These are phyloP conservation scores for Melieria picta DNA, from an alignment of 2,888 invertebrate genomes.

Conservation along the genomic window DNA sequence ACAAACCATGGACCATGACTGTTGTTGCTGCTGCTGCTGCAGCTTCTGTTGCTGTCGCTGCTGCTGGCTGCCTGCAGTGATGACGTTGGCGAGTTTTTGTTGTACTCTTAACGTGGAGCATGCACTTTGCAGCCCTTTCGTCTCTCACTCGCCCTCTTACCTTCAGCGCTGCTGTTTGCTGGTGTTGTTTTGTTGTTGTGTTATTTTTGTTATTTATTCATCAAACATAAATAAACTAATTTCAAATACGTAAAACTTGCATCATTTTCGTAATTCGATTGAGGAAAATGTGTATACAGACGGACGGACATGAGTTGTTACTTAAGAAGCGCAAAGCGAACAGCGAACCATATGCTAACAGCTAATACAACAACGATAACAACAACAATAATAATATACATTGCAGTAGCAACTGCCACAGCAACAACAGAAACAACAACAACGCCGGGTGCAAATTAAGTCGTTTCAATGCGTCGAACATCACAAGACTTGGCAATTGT, in stretches of 20 bases:
- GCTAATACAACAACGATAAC: constrained; percentile 15
- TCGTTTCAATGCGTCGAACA: constrained; percentile 14
- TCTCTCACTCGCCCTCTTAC: neutral
- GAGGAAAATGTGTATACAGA: constrained; percentile 8
- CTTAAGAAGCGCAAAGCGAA: constrained; percentile 5
- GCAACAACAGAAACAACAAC: constrained; percentile 14
- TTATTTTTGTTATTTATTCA: constrained; percentile 21
- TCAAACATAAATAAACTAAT: constrained; percentile 44
- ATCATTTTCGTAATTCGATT: constrained; percentile 18
- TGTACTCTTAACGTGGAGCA: neutral
- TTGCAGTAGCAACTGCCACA: constrained; percentile 17
- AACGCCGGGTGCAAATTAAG: constrained; percentile 33
- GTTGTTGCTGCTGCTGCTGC: neutral
- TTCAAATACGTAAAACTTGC: constrained; percentile 26
- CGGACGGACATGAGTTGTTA: constrained; percentile 3
- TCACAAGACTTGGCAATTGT: neutral
- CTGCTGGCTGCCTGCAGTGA: neutral
- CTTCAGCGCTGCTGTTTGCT: constrained; percentile 7
- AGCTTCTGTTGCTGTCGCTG: constrained; percentile 2
- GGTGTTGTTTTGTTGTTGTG: constrained; percentile 1
- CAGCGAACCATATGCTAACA: constrained; percentile 16
- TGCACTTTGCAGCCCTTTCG: too few species aligned
- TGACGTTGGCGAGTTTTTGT: neutral
- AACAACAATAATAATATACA: constrained; percentile 12
- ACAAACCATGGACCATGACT: neutral